Conservation (phyloP, 2,888 invertebrate genomes). For the Aphodius granarius region DNA sequence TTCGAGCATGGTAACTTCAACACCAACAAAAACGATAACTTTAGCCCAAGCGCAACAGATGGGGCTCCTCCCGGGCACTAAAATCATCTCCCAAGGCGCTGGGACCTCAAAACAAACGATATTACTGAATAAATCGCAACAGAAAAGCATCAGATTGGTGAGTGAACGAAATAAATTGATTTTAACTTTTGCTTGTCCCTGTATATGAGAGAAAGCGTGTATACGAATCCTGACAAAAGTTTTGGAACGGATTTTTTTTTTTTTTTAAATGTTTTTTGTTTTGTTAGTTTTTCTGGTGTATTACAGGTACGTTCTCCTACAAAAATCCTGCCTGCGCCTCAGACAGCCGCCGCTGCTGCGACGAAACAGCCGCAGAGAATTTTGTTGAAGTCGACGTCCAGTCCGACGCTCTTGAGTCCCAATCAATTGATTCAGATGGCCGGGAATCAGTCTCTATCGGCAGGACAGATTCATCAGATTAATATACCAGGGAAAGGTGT, state of each 20-base stretch:
- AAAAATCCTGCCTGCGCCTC: constrained; percentile 68
- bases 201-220: background rate
- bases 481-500: constrained; percentile 73
- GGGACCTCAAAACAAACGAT: constrained; percentile 52
- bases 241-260: background rate
- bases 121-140: constrained; percentile 45
- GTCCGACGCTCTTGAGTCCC: constrained; percentile 51
- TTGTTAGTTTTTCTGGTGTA: constrained; percentile 32
- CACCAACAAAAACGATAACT: constrained; percentile 63
- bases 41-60: constrained; percentile 66
- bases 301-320: constrained; percentile 65
- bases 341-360: constrained; percentile 42
- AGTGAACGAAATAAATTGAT: constrained; percentile 38
- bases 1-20: constrained; percentile 42
- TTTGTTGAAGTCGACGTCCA: constrained; percentile 55
- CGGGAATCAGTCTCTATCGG: constrained; percentile 51
- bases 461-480: constrained; percentile 67
- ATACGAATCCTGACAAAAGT: background rate
- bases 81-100: constrained; percentile 56
- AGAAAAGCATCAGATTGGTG: constrained; percentile 50
- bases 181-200: background rate
- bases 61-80: constrained; percentile 58
- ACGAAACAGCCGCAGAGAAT: constrained; percentile 57
- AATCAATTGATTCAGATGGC: constrained; percentile 49
- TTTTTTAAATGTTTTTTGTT: background rate